Conservation (phyloP, 2,797 vertebrate genomes). For the Catostomus latipinnis region DNA sequence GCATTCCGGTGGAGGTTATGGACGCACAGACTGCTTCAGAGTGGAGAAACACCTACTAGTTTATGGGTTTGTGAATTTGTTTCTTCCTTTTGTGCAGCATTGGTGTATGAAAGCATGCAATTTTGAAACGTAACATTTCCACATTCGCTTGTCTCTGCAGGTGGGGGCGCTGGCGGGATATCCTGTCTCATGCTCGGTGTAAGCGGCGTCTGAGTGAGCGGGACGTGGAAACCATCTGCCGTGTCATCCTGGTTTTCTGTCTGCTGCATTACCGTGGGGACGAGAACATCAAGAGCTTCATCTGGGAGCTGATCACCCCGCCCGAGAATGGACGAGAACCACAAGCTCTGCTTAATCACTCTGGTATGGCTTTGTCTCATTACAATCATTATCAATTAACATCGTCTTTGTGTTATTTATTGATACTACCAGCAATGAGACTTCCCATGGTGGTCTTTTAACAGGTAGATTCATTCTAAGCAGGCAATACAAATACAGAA, state of each 20-base stretch:
- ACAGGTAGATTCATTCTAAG: not conserved
- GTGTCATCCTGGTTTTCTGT: constrained; percentile 92
- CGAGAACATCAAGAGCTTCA: constrained; percentile 96
- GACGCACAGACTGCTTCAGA: constrained; percentile 93
- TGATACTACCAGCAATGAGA: not conserved
- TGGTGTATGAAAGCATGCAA: not conserved
- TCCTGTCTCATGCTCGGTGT: constrained; percentile 89
- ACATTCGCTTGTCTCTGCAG: constrained; percentile 65
- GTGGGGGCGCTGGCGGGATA: constrained; percentile 95
- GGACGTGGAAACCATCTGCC: constrained; percentile 92
- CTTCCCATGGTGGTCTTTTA: not conserved
- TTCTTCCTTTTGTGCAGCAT: not conserved
- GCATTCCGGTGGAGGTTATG: constrained; percentile 84
- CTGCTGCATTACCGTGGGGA: constrained; percentile 93
- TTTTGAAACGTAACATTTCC: not conserved
- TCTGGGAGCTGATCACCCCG: constrained; percentile 95
- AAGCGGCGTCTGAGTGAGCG: constrained; percentile 91
- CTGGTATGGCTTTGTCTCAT: constrained; percentile 76
- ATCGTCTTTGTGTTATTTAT: no score
- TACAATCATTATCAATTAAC: not conserved
- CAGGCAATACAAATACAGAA: not conserved
- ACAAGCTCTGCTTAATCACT: constrained; percentile 91
- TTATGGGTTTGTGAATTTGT: constrained; percentile 82
- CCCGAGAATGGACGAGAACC: constrained; percentile 90
- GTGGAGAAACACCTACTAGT: constrained; percentile 95